phyloP scores from a whole-genome alignment of 2,888 invertebrate genomes.

The Tanaodytes sp. region DNA sequence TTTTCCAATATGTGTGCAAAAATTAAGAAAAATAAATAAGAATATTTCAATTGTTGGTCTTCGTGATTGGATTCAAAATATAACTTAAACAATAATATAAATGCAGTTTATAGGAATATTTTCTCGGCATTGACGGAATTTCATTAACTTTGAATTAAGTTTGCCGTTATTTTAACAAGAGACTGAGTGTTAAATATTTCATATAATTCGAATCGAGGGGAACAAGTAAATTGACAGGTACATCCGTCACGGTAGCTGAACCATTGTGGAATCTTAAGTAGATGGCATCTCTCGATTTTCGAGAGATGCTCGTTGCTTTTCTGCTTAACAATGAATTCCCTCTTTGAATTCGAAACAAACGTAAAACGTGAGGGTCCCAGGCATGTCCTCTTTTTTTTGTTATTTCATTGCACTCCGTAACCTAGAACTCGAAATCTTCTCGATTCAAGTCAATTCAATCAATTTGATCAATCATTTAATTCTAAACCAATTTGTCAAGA shows the following conservation, averaged over 20 bases:
- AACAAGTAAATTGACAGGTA: conserved; percentile 48
- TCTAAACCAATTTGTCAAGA: too few species aligned
- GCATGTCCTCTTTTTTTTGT: conserved; percentile 10
- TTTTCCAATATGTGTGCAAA: too few species aligned
- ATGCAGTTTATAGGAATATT: too few species aligned
- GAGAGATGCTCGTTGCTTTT: conserved; percentile 60
- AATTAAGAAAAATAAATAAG: too few species aligned
- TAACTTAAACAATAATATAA: too few species aligned
- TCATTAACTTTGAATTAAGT: conserved; percentile 16
- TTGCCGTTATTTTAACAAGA: conserved; percentile 24
- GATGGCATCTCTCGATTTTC: conserved; percentile 59
- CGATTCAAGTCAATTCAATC: too few species aligned
- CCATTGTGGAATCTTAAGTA: conserved; percentile 43
- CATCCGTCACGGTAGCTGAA: conserved; percentile 50
- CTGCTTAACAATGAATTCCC: conserved; percentile 60
- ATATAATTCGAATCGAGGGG: conserved; percentile 28
- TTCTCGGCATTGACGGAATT: conserved; percentile 8
- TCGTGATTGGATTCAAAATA: background rate
- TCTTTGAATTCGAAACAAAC: conserved; percentile 61
- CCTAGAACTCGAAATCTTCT: too few species aligned
- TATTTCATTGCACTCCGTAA: conserved; percentile 22
- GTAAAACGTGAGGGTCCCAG: conserved; percentile 59
- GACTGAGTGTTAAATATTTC: conserved; percentile 37
- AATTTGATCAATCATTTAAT: too few species aligned
- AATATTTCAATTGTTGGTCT: background rate